Base-by-base conservation (phyloP, 2,113 vertebrate genomes). In the Enhydra lutris region DNA sequence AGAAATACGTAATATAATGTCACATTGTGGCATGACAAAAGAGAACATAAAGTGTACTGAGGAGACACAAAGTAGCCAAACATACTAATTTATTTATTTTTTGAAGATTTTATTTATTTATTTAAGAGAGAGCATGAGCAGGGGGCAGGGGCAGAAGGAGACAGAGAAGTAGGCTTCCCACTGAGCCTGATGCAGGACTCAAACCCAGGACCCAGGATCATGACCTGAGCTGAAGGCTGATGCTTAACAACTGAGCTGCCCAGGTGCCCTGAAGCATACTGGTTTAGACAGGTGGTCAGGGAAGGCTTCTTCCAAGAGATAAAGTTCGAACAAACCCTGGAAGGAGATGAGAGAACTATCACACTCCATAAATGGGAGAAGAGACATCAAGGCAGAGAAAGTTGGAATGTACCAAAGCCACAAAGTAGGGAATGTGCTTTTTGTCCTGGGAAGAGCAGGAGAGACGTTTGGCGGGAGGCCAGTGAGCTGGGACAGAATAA, bases 331-430 rank as follows among this genome's bases (percentile, higher is more conserved):
- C 18, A 80, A 71, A 67, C 34, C 52, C 13, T 52, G 65, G 26
- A 65, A 93, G 36, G 61, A 71, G 23, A 36, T 3, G 4, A 76
- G 80, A 18, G 13, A 91, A 50, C 14, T 12, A 36, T 45, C 18
- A 73, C 4, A 4, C 0, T 1, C 23, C 52, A 1, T 74, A 76
- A 67, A 81, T 1, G 3, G 34, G 20, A 94, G 76, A 91, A 74
- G 42, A 76, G 61, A 39, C 63, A 69, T 26, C 36, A 23, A 86
- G 86, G 55, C 12, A 45, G 69, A 85, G 21, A 17, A 24, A 26
- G 39, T 0, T 0, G 1, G 2, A 11, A 23, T 34, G 47, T 3
- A 2, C 4, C 12, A 69, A 65, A 21, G 6, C 8, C 21, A 59
- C 11, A 3, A 8, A 34, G 90, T 9, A 81, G 45, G 14, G 18